Evolutionary conservation across 2,797 vertebrate species (phyloP).

Genomic region (Eospalax fontanierii): DNA sequence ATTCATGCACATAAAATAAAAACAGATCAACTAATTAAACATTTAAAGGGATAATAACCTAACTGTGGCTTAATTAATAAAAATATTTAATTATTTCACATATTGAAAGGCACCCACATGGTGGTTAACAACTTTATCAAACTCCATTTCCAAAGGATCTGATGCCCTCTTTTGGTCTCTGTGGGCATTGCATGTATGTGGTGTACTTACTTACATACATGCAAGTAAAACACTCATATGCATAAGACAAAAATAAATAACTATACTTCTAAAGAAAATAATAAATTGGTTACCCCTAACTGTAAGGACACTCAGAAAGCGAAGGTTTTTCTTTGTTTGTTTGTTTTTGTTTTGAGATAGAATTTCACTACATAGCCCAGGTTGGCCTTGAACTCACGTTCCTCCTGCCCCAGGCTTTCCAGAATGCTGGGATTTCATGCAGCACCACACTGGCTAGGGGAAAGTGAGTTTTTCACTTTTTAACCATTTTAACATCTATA

Average conservation of each 20-base stretch:
- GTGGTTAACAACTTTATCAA: no score
- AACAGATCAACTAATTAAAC: no score
- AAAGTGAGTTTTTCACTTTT: neutral
- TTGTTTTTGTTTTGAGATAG: neutral
- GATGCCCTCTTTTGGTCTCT: no score
- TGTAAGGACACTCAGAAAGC: neutral
- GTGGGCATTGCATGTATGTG: no score
- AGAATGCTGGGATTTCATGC: neutral
- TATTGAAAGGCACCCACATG: neutral
- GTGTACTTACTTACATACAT: no score
- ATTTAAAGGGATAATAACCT: neutral
- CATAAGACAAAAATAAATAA: neutral
- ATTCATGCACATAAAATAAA: no score
- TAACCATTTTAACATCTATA: neutral
- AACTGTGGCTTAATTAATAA: neutral
- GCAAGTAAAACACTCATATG: no score
- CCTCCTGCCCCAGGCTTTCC: neutral
- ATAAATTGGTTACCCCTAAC: neutral
- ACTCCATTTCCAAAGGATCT: no score
- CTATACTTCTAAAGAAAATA: neutral
- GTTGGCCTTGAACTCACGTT: neutral
- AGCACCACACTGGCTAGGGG: neutral
- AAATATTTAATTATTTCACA: neutral
- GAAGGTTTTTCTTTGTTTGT: neutral
- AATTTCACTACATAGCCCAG: neutral